Evolutionary conservation across 2,888 invertebrate genomes (phyloP), one percentile per base, ranked within the genome.

Genomic region (Clepsis dumicolana): DNA sequence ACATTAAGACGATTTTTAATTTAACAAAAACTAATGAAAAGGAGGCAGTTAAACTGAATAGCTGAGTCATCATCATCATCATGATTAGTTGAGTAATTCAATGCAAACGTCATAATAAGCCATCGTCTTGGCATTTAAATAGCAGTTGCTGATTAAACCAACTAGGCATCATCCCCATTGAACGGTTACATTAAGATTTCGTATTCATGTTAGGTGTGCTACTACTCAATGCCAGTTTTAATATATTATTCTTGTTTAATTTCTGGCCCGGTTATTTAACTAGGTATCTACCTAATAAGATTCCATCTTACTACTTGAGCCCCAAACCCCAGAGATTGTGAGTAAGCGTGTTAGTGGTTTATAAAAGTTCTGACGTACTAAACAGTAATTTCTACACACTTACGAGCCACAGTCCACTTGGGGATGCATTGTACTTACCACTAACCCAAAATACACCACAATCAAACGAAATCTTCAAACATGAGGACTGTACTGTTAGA

Each of bases 341-440:
- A 63, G 57, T 59, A 64, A 68, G 57, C 57, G 18, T 59, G 63
- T 59, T 59, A 59, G 56, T 63, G 29, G 53, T 24, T 25, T 61
- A 16, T 16, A 44, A 18, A 24, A 29, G 38, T 35, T 50, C 16
- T 41, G 29, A 41, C 14, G 50, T 56, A 35, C 57, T 57, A 25
- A 16, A 63, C 38, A 63, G 38, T n/a, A 24, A 16, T 44, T 12
- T 56, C 62, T 63, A 68, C 50, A 68, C 63, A 63, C 57, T 63
- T n/a, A 57, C 29, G 35, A 54, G 66, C 62, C 64, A 64, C 53
- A 50, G 24, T 38, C 53, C 53, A 53, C 21, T 44, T 21, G 29
- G 67, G 27, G 67, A 63, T 67, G 63, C 63, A 57, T 21, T 18
- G 3, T 62, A 67, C 67, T 63, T 41, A 56, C 63, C 67, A 68